These are phyloP conservation scores for Drosophila kohkoa DNA, from an alignment of 1,140 invertebrate genomes.

Conservation along the genomic window DNA sequence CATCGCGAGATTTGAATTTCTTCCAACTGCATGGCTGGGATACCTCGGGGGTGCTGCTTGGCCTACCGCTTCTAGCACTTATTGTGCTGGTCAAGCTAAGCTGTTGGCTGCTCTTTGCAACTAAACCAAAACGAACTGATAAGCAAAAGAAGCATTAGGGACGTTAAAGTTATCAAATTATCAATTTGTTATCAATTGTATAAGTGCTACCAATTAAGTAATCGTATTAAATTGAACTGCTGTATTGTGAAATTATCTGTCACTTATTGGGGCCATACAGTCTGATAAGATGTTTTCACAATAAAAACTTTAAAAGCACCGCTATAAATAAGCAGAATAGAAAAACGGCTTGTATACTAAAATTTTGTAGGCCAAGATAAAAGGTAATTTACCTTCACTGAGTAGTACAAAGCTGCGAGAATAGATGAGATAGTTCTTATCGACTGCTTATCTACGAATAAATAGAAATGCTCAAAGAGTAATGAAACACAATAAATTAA, in stretches of 20 bases:
- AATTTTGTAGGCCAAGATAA: no score
- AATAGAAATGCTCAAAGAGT: no score
- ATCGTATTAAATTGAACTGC: neutral
- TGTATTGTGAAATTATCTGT: neutral
- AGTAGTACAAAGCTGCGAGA: no score
- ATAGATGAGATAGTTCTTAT: no score
- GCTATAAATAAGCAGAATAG: neutral
- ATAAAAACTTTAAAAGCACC: neutral
- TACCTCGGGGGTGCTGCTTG: slow-evolving; percentile 55
- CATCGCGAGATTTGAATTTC: slow-evolving; percentile 59
- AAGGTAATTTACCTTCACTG: no score
- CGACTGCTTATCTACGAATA: no score
- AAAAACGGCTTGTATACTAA: neutral
- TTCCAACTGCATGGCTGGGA: slow-evolving; percentile 86
- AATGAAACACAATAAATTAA: no score
- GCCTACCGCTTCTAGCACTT: slow-evolving; percentile 19
- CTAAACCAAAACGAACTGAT: slow-evolving; percentile 11
- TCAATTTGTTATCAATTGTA: neutral
- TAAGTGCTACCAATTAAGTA: neutral
- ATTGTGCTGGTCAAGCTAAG: slow-evolving; percentile 25
- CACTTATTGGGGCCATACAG: neutral
- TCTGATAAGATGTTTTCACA: neutral
- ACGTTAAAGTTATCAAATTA: neutral
- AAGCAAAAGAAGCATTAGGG: slow-evolving; percentile 53
- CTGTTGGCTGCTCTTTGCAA: slow-evolving; percentile 24